These are phyloP conservation scores for Columba janthina DNA, from an alignment of 2,113 vertebrate genomes.

Conservation along the genomic window DNA sequence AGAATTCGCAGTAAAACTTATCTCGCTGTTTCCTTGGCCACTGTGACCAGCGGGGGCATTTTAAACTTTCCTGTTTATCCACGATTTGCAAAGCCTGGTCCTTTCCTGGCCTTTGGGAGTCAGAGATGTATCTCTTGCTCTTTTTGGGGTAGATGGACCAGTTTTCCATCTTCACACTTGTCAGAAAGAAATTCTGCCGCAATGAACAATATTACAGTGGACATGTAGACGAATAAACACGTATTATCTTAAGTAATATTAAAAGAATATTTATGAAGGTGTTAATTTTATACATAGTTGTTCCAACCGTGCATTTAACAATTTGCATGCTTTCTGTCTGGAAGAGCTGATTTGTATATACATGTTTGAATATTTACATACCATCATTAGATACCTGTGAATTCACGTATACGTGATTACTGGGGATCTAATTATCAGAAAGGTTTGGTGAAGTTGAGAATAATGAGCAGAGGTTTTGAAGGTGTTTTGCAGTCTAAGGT, in stretches of 20 bases:
- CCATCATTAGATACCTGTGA: not conserved
- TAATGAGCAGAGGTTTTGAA: not conserved
- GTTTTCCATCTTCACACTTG: not conserved
- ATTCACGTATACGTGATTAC: not conserved
- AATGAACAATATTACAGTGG: rapidly evolving
- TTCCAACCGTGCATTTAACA: not conserved
- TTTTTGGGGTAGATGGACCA: not conserved
- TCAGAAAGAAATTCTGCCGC: not conserved
- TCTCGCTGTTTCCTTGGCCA: not conserved
- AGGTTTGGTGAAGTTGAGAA: not conserved
- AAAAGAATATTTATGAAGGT: not conserved
- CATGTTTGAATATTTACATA: not conserved
- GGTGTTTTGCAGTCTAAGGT: not conserved
- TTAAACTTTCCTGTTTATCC: not conserved
- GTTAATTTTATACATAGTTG: not conserved
- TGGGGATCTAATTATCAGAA: not conserved
- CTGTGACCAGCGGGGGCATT: not conserved
- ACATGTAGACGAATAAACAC: not conserved
- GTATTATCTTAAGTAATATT: not conserved
- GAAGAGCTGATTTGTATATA: not conserved
- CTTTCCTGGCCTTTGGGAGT: not conserved
- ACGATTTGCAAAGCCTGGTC: not conserved
- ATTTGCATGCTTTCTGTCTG: not conserved
- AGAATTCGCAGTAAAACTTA: not conserved
- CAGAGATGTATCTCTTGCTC: not conserved